phyloP scores from a whole-genome alignment of 2,113 vertebrate species.

The Casuarius casuarius region DNA sequence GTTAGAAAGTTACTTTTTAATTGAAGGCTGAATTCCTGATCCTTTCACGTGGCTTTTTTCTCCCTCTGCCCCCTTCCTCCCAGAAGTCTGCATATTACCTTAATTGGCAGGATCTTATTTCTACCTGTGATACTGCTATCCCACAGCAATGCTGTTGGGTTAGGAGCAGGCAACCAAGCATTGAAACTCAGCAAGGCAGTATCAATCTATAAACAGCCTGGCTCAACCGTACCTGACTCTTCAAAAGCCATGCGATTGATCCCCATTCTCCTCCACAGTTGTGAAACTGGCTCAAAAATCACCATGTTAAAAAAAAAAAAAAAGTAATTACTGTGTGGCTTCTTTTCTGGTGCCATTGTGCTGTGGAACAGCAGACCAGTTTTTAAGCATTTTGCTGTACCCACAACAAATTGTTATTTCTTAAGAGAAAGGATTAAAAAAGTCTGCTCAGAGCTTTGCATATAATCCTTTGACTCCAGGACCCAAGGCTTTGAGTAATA shows the following conservation, averaged over 20 bases:
- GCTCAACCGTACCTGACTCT: not conserved
- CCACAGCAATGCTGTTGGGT: not conserved
- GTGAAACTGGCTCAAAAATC: constrained; percentile 60
- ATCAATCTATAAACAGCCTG: not conserved
- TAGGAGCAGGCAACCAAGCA: not conserved
- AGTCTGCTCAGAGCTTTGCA: constrained; percentile 68
- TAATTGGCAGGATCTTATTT: not conserved
- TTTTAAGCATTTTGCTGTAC: constrained; percentile 59
- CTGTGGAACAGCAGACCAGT: constrained; percentile 58
- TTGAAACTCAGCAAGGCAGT: not conserved
- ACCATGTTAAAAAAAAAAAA: constrained; percentile 18
- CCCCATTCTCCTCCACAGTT: constrained; percentile 41
- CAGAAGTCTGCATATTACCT: not conserved
- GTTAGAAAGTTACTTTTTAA: constrained; percentile 63
- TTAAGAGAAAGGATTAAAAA: constrained; percentile 68
- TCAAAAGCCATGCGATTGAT: constrained; percentile 44
- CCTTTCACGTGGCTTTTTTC: not conserved
- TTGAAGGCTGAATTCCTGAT: constrained; percentile 43
- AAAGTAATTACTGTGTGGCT: constrained; percentile 26
- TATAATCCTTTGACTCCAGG: constrained; percentile 66
- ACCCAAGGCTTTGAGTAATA: constrained; percentile 72
- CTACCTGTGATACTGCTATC: not conserved
- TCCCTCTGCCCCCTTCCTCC: not conserved
- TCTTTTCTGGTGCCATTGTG: constrained; percentile 58
- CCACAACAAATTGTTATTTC: constrained; percentile 66